Percentiles rank a stretch among this genome's conserved stretches.
phyloP scores from a whole-genome alignment of 2,797 vertebrate species.

The Girardinus metallicus region DNA sequence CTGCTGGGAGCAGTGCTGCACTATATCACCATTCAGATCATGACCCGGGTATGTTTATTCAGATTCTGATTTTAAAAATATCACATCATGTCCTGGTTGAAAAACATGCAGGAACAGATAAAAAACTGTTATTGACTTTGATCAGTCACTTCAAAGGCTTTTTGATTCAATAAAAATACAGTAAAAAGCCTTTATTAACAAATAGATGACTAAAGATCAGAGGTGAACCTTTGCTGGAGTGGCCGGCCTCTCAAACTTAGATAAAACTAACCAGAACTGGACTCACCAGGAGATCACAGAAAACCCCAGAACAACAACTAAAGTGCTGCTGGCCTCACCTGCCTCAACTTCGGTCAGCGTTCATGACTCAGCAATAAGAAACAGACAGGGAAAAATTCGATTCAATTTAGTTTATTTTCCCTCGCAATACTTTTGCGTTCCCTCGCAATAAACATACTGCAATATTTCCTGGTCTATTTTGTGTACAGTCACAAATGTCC shows the following conservation, averaged over 20 bases:
- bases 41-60: constrained; percentile 67
- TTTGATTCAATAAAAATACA: background rate
- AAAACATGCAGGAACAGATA: background rate
- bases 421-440: too few relatives aligned
- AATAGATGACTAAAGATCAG: background rate
- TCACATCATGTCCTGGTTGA: background rate
- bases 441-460: too few relatives aligned
- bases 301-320: background rate
- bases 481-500: too few relatives aligned
- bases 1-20: constrained; percentile 89
- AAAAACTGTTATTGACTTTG: background rate
- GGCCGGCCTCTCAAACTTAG: background rate
- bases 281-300: background rate
- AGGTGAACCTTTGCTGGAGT: background rate
- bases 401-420: too few relatives aligned
- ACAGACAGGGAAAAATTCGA: background rate
- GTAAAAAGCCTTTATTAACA: background rate
- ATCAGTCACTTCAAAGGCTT: background rate
- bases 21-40: constrained; percentile 84
- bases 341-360: background rate
- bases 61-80: background rate
- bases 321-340: background rate
- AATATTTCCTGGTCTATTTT: too few relatives aligned
- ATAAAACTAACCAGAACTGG: background rate
- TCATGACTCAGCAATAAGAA: background rate